These are phyloP conservation scores for Sinocyclocheilus rhinocerous DNA, from an alignment of 2,113 vertebrate species.

Conservation along the genomic window DNA sequence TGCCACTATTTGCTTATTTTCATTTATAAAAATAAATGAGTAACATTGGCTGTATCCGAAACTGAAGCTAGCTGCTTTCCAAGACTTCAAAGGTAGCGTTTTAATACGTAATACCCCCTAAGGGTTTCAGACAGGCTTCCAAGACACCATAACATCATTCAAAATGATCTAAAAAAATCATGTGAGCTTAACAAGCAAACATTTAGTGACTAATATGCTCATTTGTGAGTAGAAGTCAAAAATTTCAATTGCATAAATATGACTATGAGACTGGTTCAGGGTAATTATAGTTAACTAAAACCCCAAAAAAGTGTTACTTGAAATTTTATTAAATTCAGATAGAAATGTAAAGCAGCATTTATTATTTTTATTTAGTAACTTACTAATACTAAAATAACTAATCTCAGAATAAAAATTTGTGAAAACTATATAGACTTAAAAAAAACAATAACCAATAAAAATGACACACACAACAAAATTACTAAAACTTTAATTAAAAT, in stretches of 20 bases:
- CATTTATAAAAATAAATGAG: not conserved
- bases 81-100: conserved; percentile 4
- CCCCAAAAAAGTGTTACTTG: not conserved
- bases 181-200: not conserved
- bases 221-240: not conserved
- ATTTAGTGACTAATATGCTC: not conserved
- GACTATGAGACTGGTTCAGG: not conserved
- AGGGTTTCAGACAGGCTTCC: not conserved
- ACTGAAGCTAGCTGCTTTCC: not conserved
- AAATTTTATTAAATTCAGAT: no score
- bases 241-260: not conserved
- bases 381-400: not conserved
- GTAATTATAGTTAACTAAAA: not conserved
- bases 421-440: not conserved
- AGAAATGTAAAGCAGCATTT: not conserved
- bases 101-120: not conserved
- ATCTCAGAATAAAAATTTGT: not conserved
- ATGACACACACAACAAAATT: not conserved
- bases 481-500: not conserved
- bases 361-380: not conserved
- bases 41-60: not conserved
- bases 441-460: not conserved
- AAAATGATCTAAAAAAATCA: not conserved
- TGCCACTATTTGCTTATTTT: conserved; percentile 1
- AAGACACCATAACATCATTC: not conserved